A percentile compares a stretch with the other conserved stretches of the same genome.
Evolutionary conservation across 2,888 invertebrate genomes (phyloP).

Genomic region (Bombylius major): DNA sequence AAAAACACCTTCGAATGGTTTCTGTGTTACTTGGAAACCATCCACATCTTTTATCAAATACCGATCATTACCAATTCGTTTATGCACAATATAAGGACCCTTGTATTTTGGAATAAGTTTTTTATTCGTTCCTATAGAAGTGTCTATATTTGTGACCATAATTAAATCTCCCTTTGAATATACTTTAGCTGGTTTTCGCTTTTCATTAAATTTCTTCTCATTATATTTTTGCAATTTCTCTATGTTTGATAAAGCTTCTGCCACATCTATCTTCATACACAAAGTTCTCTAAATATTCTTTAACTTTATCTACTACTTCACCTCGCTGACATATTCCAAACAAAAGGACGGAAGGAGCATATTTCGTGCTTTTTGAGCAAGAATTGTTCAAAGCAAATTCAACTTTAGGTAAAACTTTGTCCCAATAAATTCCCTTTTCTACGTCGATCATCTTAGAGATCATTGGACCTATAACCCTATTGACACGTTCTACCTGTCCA

Average conservation of each 20-base stretch:
- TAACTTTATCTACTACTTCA: slow-evolving; percentile 12
- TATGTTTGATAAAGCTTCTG: slow-evolving; percentile 10
- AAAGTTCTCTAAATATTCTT: slow-evolving; percentile 7
- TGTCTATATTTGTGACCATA: slow-evolving; percentile 12
- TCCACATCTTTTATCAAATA: not conserved
- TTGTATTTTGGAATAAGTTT: slow-evolving; percentile 11
- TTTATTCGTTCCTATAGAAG: slow-evolving; percentile 6
- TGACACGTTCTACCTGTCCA: slow-evolving; percentile 2
- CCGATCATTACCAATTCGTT: slow-evolving; percentile 12
- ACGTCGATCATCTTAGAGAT: not conserved
- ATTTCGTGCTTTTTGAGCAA: slow-evolving; percentile 11
- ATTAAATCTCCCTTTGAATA: slow-evolving; percentile 16
- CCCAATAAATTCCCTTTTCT: not conserved
- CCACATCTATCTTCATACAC: slow-evolving; percentile 1
- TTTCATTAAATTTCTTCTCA: slow-evolving; percentile 8
- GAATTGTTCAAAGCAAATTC: slow-evolving; percentile 10
- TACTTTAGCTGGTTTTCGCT: slow-evolving; percentile 8
- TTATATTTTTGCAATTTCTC: slow-evolving; percentile 15
- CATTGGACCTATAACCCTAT: not conserved
- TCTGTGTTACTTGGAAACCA: not conserved
- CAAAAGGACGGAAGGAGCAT: slow-evolving; percentile 19
- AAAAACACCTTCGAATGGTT: not conserved
- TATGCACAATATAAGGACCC: slow-evolving; percentile 8
- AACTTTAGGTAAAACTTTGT: not conserved
- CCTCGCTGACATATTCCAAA: slow-evolving; percentile 20